A percentile compares a stretch with the other conserved stretches of the same genome.
These are phyloP conservation scores for Cyanocitta stelleri DNA, from an alignment of 2,113 vertebrate genomes.

Conservation along the genomic window DNA sequence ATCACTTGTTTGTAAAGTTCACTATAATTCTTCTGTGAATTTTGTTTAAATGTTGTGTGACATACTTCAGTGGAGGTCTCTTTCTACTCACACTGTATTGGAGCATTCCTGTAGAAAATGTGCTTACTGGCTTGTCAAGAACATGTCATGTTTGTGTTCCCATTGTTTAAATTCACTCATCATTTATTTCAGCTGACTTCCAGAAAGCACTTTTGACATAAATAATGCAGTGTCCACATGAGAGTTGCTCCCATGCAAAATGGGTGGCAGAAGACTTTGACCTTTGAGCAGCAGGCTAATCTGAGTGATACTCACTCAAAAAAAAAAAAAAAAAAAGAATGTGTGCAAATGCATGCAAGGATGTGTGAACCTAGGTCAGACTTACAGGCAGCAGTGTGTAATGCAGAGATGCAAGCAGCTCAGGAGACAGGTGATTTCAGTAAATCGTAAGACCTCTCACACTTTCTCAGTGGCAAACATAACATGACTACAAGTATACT, in stretches of 20 bases:
- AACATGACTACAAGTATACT: background rate
- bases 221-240: background rate
- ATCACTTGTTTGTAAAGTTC: background rate
- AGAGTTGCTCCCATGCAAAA: background rate
- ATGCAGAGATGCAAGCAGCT: background rate
- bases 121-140: background rate
- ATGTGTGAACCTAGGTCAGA: background rate
- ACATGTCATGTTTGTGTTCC: background rate
- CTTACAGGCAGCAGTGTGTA: background rate
- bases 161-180: background rate
- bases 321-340: background rate
- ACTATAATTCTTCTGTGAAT: background rate
- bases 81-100: background rate
- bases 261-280: background rate
- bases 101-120: background rate
- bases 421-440: background rate
- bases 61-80: background rate
- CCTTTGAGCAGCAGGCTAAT: background rate
- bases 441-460: background rate
- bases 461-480: background rate
- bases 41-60: background rate
- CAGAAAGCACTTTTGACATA: background rate
- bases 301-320: background rate
- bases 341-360: background rate
- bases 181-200: background rate